phyloP scores from a whole-genome alignment of 2,888 invertebrate species.

The Polyommatus iphigenia region DNA sequence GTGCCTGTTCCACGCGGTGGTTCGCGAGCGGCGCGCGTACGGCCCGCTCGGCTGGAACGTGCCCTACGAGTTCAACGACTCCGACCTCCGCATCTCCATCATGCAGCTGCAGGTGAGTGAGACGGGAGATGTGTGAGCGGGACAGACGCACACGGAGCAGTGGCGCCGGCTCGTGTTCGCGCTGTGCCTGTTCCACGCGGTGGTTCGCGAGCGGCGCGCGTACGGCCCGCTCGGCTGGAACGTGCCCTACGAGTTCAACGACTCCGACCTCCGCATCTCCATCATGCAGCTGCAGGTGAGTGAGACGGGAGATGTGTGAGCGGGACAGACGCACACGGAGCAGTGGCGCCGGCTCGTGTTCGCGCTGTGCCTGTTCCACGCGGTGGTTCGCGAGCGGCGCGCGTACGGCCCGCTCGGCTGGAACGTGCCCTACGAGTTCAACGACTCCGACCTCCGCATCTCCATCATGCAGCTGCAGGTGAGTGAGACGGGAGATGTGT shows the following conservation, averaged over 20 bases:
- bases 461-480: slow-evolving; percentile 91
- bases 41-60: slow-evolving; percentile 98
- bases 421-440: slow-evolving; percentile 98
- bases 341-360: slow-evolving; percentile 92
- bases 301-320: neutral
- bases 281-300: slow-evolving; percentile 89
- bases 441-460: slow-evolving; percentile 94
- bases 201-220: slow-evolving; percentile 94
- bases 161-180: slow-evolving; percentile 80
- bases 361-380: slow-evolving; percentile 96
- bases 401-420: slow-evolving; percentile 96
- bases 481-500: slow-evolving; percentile 33
- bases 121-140: neutral
- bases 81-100: slow-evolving; percentile 91
- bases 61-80: slow-evolving; percentile 97
- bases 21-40: slow-evolving; percentile 95
- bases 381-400: slow-evolving; percentile 93
- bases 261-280: slow-evolving; percentile 93
- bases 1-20: slow-evolving; percentile 96
- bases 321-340: slow-evolving; percentile 63
- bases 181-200: slow-evolving; percentile 96
- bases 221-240: slow-evolving; percentile 96
- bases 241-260: slow-evolving; percentile 97
- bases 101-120: slow-evolving; percentile 87
- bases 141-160: slow-evolving; percentile 72